Conservation (phyloP, 2,113 vertebrate genomes). For the Merops nubicus region DNA sequence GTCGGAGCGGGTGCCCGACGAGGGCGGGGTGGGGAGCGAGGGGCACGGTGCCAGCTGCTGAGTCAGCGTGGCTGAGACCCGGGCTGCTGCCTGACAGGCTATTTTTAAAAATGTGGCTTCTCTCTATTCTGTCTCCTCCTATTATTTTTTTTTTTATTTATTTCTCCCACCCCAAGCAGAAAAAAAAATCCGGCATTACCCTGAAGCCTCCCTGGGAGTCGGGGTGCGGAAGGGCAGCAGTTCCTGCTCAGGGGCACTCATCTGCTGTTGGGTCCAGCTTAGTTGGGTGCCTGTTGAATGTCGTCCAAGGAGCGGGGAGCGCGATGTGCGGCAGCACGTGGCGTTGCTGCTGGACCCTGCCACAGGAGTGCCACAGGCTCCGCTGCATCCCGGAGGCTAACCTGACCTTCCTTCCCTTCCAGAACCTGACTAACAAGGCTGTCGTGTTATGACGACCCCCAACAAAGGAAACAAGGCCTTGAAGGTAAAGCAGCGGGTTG, state of each 20-base stretch:
- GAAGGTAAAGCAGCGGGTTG: conserved; percentile 81
- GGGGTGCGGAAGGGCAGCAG: background rate
- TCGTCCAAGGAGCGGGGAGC: accelerated
- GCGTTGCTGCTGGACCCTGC: background rate
- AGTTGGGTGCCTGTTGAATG: background rate
- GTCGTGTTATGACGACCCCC: conserved; percentile 98
- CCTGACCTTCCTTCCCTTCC: conserved; percentile 24
- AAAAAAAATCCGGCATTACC: background rate
- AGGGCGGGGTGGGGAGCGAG: background rate
- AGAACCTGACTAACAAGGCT: conserved; percentile 85
- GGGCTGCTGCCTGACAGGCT: conserved; percentile 64
- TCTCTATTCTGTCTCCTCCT: conserved; percentile 61
- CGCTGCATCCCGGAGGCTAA: background rate
- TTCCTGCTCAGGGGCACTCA: background rate
- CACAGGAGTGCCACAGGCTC: accelerated
- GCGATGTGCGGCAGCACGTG: background rate
- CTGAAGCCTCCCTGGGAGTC: background rate
- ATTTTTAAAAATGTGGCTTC: conserved; percentile 77
- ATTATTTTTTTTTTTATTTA: conserved; percentile 30
- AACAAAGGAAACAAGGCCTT: conserved; percentile 99
- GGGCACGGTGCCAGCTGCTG: conserved; percentile 50
- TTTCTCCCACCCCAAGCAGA: background rate
- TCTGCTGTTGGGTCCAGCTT: background rate
- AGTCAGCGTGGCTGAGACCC: conserved; percentile 80
- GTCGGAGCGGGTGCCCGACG: background rate